Evolutionary conservation across 2,888 invertebrate genomes (phyloP).

Genomic region (Dryobotodes eremita): DNA sequence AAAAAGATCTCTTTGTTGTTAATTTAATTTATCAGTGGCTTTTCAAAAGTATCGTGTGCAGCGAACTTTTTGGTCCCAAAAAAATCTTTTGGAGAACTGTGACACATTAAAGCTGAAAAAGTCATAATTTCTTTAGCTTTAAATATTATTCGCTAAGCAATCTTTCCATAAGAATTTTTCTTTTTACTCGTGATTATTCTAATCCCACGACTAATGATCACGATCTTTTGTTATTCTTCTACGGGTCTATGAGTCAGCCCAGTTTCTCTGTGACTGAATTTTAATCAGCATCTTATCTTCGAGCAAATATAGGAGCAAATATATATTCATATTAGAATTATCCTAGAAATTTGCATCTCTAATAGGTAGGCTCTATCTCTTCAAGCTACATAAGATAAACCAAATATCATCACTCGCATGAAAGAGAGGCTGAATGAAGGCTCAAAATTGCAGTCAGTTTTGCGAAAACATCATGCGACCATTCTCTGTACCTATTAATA

Average conservation of each 20-base stretch:
- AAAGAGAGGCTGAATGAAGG: background rate
- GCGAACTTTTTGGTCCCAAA: background rate
- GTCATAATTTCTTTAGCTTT: background rate
- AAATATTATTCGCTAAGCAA: background rate
- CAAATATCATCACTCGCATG: background rate
- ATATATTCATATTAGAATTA: background rate
- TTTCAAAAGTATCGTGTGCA: background rate
- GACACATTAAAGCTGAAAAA: background rate
- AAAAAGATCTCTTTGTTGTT: constrained; percentile 50
- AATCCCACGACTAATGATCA: background rate
- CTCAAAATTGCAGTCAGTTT: background rate
- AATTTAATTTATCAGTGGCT: constrained; percentile 12
- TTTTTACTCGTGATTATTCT: background rate
- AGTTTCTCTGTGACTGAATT: background rate
- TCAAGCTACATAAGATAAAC: background rate
- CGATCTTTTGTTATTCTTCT: background rate
- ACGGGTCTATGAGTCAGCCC: background rate
- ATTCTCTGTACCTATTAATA: background rate
- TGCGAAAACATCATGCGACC: background rate
- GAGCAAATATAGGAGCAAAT: background rate
- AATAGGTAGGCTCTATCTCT: background rate
- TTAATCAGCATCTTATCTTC: no score
- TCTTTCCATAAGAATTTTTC: background rate
- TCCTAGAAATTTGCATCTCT: background rate
- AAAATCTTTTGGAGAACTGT: background rate